Evolutionary conservation across 2,888 invertebrate genomes (phyloP), one percentile per base, ranked within the genome.

Genomic region (Anoplius nigerrimus): DNA sequence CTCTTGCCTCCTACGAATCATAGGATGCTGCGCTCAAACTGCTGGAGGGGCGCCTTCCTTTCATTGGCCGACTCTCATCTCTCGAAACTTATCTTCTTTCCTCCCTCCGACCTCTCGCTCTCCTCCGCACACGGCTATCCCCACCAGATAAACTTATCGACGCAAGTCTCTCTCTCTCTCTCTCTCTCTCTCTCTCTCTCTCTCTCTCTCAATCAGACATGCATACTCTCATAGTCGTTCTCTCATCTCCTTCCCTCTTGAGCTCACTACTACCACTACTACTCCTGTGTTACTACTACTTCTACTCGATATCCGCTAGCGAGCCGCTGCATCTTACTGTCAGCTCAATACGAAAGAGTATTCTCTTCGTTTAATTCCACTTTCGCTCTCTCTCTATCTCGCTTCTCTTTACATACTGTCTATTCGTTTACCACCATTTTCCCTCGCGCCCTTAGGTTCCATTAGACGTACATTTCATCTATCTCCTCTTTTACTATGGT

Each of bases 11-110:
- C 77, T 75, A 77, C 78, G 78, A 76, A 73, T 75, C 72, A 69
- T 72, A 74, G 78, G 82, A 82, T 82, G 82, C 82, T 82, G 82
- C 71, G 81, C 75, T 72, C 66, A 74, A 66, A 54, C 69, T 27
- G 63, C 64, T 64, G 77, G 71, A 75, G 67, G 74, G 59, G 54
- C 59, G 53, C 46, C 61, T 75, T 68, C 75, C 78, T 75, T 74
- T 59, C 54, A 84, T 85, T 85, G 84, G 83, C 54, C 62, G 70
- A 42, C 69, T 69, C 71, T 77, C 79, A 82, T 84, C 84, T 86
- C 65, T 61, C 61, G 53, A 64, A 74, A 81, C 82, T 84, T 84
- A 86, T 85, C 84, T 84, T 74, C 73, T 74, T 69, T 71, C 74
- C 67, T 65, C 70, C 78, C 69, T 54, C 52, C 53, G 60, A 13